Evolutionary conservation across 2,113 vertebrate species (phyloP).

Genomic region (Spheniscus mendiculus): DNA sequence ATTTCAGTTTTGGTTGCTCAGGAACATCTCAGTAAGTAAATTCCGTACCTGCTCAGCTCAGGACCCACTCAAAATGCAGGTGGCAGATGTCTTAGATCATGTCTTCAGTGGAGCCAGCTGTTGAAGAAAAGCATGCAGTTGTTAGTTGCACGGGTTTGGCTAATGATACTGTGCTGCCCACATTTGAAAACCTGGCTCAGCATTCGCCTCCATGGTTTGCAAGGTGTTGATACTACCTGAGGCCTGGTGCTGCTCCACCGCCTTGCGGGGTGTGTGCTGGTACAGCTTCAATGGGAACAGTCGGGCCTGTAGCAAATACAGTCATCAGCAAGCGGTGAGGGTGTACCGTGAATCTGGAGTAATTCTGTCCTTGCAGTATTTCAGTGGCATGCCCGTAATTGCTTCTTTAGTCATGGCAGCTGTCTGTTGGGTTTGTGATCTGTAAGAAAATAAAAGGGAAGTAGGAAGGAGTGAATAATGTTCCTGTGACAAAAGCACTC

Average conservation of each 20-base stretch:
- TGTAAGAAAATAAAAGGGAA: not conserved
- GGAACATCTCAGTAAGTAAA: not conserved
- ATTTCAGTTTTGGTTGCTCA: not conserved
- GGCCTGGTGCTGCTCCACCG: not conserved
- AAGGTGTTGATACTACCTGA: not conserved
- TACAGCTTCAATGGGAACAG: not conserved
- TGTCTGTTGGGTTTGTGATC: not conserved
- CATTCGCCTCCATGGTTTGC: not conserved
- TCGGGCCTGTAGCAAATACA: not conserved
- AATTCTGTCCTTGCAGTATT: not conserved
- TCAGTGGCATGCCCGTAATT: rapidly evolving
- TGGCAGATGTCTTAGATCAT: not conserved
- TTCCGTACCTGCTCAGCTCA: not conserved
- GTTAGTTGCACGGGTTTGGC: not conserved
- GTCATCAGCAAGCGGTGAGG: not conserved
- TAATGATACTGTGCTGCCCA: not conserved
- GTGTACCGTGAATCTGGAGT: rapidly evolving
- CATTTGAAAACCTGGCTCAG: not conserved
- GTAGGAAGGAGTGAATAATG: not conserved
- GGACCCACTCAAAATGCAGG: not conserved
- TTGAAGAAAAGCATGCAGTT: not conserved
- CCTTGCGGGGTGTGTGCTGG: not conserved
- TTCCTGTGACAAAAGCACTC: not conserved
- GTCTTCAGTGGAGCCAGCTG: not conserved
- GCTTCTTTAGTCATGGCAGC: not conserved